A percentile compares a stretch with the other conserved stretches of the same genome.
These are phyloP conservation scores for Agrotis ipsilon DNA, from an alignment of 2,888 invertebrate genomes.

Conservation along the genomic window DNA sequence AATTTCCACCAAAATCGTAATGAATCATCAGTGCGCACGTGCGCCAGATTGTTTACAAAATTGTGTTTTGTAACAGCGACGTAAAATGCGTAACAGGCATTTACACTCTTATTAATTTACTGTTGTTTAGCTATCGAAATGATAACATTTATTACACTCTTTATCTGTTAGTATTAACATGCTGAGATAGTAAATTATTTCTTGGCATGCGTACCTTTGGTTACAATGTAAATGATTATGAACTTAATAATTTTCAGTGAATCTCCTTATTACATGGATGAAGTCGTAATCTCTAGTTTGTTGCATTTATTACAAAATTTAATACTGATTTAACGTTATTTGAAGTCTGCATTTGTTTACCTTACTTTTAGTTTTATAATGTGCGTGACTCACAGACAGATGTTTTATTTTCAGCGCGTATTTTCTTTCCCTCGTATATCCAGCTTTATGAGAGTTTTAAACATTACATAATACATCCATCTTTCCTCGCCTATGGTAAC, in stretches of 20 bases:
- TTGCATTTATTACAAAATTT: slow-evolving; percentile 65
- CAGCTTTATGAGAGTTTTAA: slow-evolving; percentile 82
- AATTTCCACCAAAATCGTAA: slow-evolving; percentile 73
- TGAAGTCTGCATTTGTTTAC: slow-evolving; percentile 80
- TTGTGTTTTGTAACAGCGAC: slow-evolving; percentile 82
- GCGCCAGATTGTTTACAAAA: slow-evolving; percentile 86
- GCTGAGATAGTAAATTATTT: slow-evolving; percentile 58
- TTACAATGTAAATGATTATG: slow-evolving; percentile 19
- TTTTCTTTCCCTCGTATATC: slow-evolving; percentile 80
- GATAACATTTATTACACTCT: slow-evolving; percentile 65
- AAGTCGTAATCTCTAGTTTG: slow-evolving; percentile 44
- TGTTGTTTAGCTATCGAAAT: slow-evolving; percentile 70
- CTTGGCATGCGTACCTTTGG: slow-evolving; percentile 34
- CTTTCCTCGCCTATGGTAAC: slow-evolving; percentile 74
- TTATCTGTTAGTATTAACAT: slow-evolving; percentile 58
- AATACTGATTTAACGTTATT: slow-evolving; percentile 69
- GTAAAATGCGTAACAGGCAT: slow-evolving; percentile 77
- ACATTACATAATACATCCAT: slow-evolving; percentile 82
- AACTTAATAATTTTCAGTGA: slow-evolving; percentile 15
- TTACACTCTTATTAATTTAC: slow-evolving; percentile 74
- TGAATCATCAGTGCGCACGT: slow-evolving; percentile 81
- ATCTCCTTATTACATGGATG: slow-evolving; percentile 13
- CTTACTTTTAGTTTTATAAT: slow-evolving; percentile 81
- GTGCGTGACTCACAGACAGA: slow-evolving; percentile 82
- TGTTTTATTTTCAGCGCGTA: slow-evolving; percentile 83